Conservation (phyloP, 2,113 vertebrate genomes). For the Gila orcuttii region DNA sequence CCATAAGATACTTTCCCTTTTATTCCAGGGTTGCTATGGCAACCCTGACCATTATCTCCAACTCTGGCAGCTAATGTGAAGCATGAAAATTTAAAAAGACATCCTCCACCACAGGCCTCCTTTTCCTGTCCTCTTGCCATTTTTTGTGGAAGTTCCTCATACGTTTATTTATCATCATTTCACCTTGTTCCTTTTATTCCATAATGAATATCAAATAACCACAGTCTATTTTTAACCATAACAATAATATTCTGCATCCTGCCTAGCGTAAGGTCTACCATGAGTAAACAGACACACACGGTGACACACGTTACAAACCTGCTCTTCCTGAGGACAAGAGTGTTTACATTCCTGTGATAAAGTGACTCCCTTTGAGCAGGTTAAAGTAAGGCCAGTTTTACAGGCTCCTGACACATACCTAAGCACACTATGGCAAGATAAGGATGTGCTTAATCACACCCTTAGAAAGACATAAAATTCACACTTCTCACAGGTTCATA, state of each 20-base stretch:
- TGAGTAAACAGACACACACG: slow-evolving; percentile 12
- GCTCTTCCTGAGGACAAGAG: slow-evolving; percentile 35
- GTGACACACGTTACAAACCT: slow-evolving; percentile 28
- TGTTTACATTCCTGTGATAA: slow-evolving; percentile 69
- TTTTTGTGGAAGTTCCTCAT: not conserved
- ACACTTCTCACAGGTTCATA: slow-evolving; percentile 20
- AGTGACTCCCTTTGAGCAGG: slow-evolving; percentile 60
- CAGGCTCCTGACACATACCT: slow-evolving; percentile 59
- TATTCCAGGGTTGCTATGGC: slow-evolving; percentile 81
- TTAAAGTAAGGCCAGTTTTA: slow-evolving; percentile 71
- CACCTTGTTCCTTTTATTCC: not conserved
- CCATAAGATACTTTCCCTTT: slow-evolving; percentile 78
- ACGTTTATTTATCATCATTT: not conserved
- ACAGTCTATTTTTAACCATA: not conserved
- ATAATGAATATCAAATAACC: not conserved
- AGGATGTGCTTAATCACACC: slow-evolving; percentile 10
- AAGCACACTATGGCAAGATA: slow-evolving; percentile 5
- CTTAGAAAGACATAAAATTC: not conserved
- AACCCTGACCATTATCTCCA: slow-evolving; percentile 86
- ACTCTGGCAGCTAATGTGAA: slow-evolving; percentile 72
- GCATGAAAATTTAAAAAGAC: slow-evolving; percentile 71
- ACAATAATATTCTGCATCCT: not conserved
- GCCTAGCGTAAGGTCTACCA: not conserved
- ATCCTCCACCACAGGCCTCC: not conserved
- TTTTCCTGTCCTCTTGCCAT: not conserved